phyloP scores from a whole-genome alignment of 2,797 vertebrate genomes.

The Trichosurus vulpecula region DNA sequence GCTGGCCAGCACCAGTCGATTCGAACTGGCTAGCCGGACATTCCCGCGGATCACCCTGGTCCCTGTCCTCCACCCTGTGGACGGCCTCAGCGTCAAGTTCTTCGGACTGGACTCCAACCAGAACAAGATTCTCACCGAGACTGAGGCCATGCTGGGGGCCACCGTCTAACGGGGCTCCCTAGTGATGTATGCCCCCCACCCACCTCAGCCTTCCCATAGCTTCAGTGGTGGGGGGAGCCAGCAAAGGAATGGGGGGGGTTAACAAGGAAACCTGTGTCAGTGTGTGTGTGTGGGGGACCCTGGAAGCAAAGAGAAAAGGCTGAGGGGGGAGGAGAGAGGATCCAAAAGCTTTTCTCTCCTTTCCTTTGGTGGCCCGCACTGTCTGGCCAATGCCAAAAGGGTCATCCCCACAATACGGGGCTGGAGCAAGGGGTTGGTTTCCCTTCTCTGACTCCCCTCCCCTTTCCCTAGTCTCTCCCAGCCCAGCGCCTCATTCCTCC shows the following conservation, averaged over 20 bases:
- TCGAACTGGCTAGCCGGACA: slow-evolving; percentile 94
- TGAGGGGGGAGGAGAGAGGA: neutral
- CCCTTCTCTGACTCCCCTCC: slow-evolving; percentile 45
- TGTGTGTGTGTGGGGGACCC: slow-evolving; percentile 29
- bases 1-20: slow-evolving; percentile 94
- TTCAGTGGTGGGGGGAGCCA: neutral
- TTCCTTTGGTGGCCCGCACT: neutral
- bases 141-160: slow-evolving; percentile 93
- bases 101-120: slow-evolving; percentile 98
- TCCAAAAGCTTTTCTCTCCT: slow-evolving; percentile 2
- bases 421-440: neutral
- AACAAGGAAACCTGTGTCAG: slow-evolving; percentile 71
- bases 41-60: slow-evolving; percentile 94
- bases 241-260: neutral
- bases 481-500: slow-evolving; percentile 32
- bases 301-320: neutral
- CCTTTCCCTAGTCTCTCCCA: neutral
- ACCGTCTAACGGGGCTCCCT: slow-evolving; percentile 86
- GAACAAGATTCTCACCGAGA: slow-evolving; percentile 96
- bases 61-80: slow-evolving; percentile 95
- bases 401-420: slow-evolving; percentile 52
- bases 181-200: neutral
- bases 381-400: slow-evolving; percentile 54
- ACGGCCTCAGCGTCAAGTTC: slow-evolving; percentile 96
- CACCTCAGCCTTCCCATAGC: slow-evolving; percentile 16